Base-by-base conservation (phyloP, 2,797 vertebrate genomes). In the Pseudochaenichthys georgianus region DNA sequence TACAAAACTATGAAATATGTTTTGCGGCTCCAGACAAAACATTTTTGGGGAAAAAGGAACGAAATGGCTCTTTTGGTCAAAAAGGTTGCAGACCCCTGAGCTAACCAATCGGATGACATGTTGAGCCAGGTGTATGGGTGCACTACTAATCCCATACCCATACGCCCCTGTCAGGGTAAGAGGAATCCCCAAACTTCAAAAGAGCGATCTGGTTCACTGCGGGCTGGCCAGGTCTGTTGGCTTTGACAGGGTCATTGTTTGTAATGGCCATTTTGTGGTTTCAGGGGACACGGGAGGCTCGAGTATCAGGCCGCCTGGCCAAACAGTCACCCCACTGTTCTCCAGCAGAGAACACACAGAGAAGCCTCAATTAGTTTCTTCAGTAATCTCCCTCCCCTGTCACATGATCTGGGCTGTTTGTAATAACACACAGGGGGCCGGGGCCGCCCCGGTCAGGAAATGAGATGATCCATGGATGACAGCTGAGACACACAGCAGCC, bases 401-500 rank as follows among this genome's bases (percentile, higher is more conserved):
- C 90, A 92, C 38, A 61, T 90, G 92, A 95, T 92, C 88, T 45
- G 71, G 87, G 70, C 87, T 89, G 91, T 91, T 93, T 91, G 90
- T 89, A 94, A 93, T 93, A 93, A 93, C 89, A 92, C 84, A 89
- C 90, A 80, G 82, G 88, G 87, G 87, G 78, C 82, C 76, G 0
- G 70, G 84, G 79, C 64, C 10, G 58, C 66, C 71, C 87, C 7
- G 76, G 81, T 89, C 93, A 94, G 93, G 93, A 93, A 93, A 92
- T 92, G 84, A 92, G 90, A 93, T 92, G 91, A 94, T 93, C 91
- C 92, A 88, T 82, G 82, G 85, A 80, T 93, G 91, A 93, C 92
- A 90, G 90, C 85, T 87, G 84, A 87, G 87, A 89, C 90, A 87
- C 83, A 91, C 88, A 89, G 87, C 79, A 72, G 88, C 84, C 80